phyloP scores from a whole-genome alignment of 1,140 invertebrate species.

The Diorhabda sublineata region DNA sequence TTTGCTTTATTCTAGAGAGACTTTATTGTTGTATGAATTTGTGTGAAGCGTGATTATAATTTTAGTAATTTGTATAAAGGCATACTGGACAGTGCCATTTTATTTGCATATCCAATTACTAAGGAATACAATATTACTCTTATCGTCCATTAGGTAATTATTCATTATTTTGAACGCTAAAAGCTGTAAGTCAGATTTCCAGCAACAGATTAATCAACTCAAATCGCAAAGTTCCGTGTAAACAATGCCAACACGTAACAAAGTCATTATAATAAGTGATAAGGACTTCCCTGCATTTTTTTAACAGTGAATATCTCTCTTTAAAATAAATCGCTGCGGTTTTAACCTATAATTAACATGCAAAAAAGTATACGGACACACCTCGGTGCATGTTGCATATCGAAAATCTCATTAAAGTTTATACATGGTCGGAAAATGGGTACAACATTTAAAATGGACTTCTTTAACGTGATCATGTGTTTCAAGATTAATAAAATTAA shows the following conservation, averaged over 20 bases:
- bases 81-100: neutral
- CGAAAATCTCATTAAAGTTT: slow-evolving; percentile 7
- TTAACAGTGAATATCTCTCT: slow-evolving; percentile 3
- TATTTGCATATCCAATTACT: neutral
- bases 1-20: too few species aligned
- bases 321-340: slow-evolving; percentile 7
- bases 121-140: neutral
- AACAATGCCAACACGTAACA: slow-evolving; percentile 13
- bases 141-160: neutral
- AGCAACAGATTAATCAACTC: slow-evolving; percentile 3
- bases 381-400: slow-evolving; percentile 6
- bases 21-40: too few species aligned
- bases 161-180: neutral
- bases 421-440: neutral
- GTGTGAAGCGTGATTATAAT: too few species aligned
- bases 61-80: too few species aligned
- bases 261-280: slow-evolving; percentile 11
- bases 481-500: too few species aligned
- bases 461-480: too few species aligned
- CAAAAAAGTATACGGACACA: slow-evolving; percentile 12
- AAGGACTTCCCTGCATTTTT: slow-evolving; percentile 9
- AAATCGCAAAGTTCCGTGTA: slow-evolving; percentile 12
- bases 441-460: neutral
- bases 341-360: slow-evolving; percentile 6
- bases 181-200: slow-evolving; percentile 4